Base-by-base conservation (phyloP, 2,113 vertebrate species). In the Zosterops japonicus region DNA sequence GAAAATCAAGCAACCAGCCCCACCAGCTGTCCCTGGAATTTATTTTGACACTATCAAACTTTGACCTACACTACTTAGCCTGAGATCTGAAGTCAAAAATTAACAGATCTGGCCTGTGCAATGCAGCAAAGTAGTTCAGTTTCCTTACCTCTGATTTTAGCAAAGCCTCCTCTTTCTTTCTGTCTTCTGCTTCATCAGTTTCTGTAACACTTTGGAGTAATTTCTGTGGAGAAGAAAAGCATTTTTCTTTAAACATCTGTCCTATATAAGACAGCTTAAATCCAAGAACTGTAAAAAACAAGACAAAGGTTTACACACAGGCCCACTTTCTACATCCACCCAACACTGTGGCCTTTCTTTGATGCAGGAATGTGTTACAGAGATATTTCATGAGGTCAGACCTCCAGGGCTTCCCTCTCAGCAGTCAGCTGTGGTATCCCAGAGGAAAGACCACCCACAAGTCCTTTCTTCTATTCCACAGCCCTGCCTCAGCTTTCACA, bases 141-240 rank as follows among this genome's bases (percentile, higher is more conserved):
- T 84, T 91, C 69, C 97, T 97, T 82, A 98, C 98, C 94, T 98
- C 98, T 46, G 97, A 92, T 36, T 96, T 78, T 70, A 97, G 84
- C 14, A 87, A 96, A 82, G 81, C 15, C 36, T 11, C 89, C 44
- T 93, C 85, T 77, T 96, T 93, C 16, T 41, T 95, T 64, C 71
- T 79, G 41, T 84, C 87, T 77, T 41, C 46, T 18, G 65, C 59
- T 95, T 96, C 95, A 47, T 91, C 85, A 49, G 63, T 94, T 84
- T 31, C 79, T 88, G 95, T 92, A 67, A 87, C 65, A 79, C 79
- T 95, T 63, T 12, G 75, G 49, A 97, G 55, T 49, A 95, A 92
- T 70, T 98, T 97, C 98, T 98, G 80, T 42, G 69, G 12, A 82
- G n/a, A 33, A 75, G 14, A 28, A 50, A 18, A 33, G 14, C 0